These are phyloP conservation scores for Carassius gibelio DNA, from an alignment of 2,113 vertebrate species.

Conservation along the genomic window DNA sequence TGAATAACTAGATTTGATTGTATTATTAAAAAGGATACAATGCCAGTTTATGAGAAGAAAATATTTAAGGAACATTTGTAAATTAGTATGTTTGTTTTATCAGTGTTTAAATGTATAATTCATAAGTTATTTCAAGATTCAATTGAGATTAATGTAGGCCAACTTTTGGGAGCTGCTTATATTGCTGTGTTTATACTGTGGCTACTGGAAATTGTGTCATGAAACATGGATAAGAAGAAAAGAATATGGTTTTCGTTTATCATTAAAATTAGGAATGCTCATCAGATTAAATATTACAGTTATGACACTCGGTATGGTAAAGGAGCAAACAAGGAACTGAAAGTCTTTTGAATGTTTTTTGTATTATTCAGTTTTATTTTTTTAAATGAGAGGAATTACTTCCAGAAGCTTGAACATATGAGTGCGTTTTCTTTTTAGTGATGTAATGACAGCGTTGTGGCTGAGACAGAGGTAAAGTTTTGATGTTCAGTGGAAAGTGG, in stretches of 20 bases:
- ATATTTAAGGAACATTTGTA: not conserved
- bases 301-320: conserved; percentile 1
- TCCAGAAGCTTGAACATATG: conserved; percentile 21
- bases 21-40: not conserved
- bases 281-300: conserved; percentile 1
- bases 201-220: no score
- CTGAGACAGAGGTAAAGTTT: no score
- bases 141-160: not conserved
- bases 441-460: no score
- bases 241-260: not conserved
- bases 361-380: not conserved
- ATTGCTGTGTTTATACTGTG: no score
- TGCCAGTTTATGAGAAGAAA: not conserved
- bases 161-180: not conserved
- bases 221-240: not conserved
- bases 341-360: not conserved
- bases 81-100: not conserved
- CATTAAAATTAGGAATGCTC: not conserved
- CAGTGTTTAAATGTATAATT: no score
- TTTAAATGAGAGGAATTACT: conserved; percentile 40
- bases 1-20: not conserved
- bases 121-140: not conserved
- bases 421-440: conserved; percentile 14
- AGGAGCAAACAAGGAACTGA: not conserved
- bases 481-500: no score